Evolutionary conservation across 2,113 vertebrate species (phyloP), one percentile per base, ranked within the genome.

Genomic region (Onychorhynchus coronatus): DNA sequence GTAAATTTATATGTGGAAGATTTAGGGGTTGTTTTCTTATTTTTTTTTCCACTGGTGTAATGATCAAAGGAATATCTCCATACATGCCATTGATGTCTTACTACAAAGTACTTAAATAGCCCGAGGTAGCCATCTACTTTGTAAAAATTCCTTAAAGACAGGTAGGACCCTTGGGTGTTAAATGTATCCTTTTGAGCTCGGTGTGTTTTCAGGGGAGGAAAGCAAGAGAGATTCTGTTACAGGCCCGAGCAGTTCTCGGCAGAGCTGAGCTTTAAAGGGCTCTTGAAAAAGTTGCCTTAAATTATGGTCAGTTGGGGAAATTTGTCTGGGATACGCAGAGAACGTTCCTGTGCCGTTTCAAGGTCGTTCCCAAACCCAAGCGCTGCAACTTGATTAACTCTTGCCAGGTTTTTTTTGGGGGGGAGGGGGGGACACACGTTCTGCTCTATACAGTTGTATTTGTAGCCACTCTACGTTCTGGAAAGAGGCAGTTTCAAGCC

Each of bases 61-160:
- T 89, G 92, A 94, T 97, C 95, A 97, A 97, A 98, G 97, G 93
- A 90, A 78, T 97, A 41, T 90, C 90, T 96, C 72, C 71, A 22
- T 75, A 88, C 91, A 77, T 92, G 56, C 91, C 90, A 85, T 80
- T 97, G 97, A 96, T 95, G 92, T 96, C 97, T 94, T 94, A 88
- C 91, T 96, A 94, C 91, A 89, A 92, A 98, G 89, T 89, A 92
- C 94, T 94, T 91, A 81, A 66, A 80, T 89, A 97, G 90, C 95
- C 96, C 6, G 63, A 84, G 73, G 93, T 95, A 92, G 95, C 93
- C 78, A 71, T 93, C 87, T 88, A 90, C 66, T 90, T 93, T 68
- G 53, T 92, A 78, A 92, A 95, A 94, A 97, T 93, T 94, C 96
- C 86, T 96, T 66, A 50, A 61, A 97, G 96, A 95, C 87, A 96